A percentile compares a stretch with the other conserved stretches of the same genome.
phyloP scores from a whole-genome alignment of 1,140 invertebrate genomes.

The fruit fly (Drosophila melanogaster) region DNA sequence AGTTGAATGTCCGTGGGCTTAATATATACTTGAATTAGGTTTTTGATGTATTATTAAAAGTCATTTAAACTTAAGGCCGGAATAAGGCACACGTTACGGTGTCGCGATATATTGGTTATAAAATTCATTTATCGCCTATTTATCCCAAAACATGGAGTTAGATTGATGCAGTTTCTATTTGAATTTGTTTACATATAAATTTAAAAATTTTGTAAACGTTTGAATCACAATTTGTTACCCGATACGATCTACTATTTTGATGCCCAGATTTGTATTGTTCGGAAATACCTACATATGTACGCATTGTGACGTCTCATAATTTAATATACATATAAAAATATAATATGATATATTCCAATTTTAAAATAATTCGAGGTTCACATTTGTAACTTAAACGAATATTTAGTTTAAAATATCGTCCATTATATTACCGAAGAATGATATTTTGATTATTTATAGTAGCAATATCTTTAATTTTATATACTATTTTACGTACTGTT shows the following conservation, averaged over 20 bases:
- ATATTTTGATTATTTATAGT: background rate
- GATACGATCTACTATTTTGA: constrained; percentile 30
- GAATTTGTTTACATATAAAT: constrained; percentile 22
- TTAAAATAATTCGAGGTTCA: background rate
- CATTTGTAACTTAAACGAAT: background rate
- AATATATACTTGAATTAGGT: constrained; percentile 3
- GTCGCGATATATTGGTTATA: constrained; percentile 38
- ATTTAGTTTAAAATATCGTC: background rate
- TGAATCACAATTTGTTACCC: constrained; percentile 73
- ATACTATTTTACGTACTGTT: background rate
- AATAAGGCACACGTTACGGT: constrained; percentile 76
- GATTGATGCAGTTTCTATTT: constrained; percentile 11
- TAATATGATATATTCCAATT: constrained; percentile 2
- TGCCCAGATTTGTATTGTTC: constrained; percentile 22
- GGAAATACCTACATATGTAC: background rate
- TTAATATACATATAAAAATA: constrained; percentile 47
- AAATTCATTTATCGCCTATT: constrained; percentile 23
- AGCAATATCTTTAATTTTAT: background rate
- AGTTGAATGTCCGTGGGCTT: background rate
- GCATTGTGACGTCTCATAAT: too few species aligned
- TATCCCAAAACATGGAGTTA: constrained; percentile 18
- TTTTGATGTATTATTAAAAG: constrained; percentile 54
- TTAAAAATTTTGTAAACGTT: constrained; percentile 33
- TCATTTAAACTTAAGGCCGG: constrained; percentile 77
- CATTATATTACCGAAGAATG: background rate